phyloP scores from a whole-genome alignment of 1,140 invertebrate genomes.

The Carposina sasakii region DNA sequence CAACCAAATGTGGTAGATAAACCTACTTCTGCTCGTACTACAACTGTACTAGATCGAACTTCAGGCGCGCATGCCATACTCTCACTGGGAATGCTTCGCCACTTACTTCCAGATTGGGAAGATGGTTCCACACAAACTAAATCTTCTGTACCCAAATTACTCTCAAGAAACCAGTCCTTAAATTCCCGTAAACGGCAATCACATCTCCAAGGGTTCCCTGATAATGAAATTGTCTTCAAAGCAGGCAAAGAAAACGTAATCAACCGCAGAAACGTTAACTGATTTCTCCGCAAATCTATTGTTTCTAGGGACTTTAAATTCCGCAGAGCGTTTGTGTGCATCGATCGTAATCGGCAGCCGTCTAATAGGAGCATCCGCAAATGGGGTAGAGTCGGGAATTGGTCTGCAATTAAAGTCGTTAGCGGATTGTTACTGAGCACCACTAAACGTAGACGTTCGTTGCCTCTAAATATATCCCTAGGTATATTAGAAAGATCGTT shows the following conservation, averaged over 20 bases:
- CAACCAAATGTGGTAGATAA: conserved; percentile 80
- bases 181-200: conserved; percentile 89
- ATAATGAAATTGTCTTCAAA: conserved; percentile 84
- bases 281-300: conserved; percentile 65
- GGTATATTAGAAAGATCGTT: conserved; percentile 81
- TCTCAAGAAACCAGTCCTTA: conserved; percentile 84
- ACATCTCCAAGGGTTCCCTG: conserved; percentile 92
- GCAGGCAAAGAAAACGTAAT: conserved; percentile 62
- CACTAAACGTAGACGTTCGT: conserved; percentile 81
- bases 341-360: conserved; percentile 80
- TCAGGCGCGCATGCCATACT: conserved; percentile 62
- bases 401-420: conserved; percentile 74
- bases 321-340: conserved; percentile 78
- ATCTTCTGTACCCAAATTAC: conserved; percentile 67
- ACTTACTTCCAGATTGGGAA: conserved; percentile 56
- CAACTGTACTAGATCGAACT: conserved; percentile 57
- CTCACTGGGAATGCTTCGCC: conserved; percentile 54
- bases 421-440: conserved; percentile 83
- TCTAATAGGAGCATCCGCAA: conserved; percentile 84
- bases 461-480: conserved; percentile 82
- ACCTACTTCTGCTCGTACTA: conserved; percentile 63
- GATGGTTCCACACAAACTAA: conserved; percentile 59
- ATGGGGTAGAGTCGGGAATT: conserved; percentile 83
- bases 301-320: conserved; percentile 65
- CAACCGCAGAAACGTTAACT: conserved; percentile 64